Base-by-base conservation (phyloP, 1,140 invertebrate species). In the Macrocentrus cingulum region DNA sequence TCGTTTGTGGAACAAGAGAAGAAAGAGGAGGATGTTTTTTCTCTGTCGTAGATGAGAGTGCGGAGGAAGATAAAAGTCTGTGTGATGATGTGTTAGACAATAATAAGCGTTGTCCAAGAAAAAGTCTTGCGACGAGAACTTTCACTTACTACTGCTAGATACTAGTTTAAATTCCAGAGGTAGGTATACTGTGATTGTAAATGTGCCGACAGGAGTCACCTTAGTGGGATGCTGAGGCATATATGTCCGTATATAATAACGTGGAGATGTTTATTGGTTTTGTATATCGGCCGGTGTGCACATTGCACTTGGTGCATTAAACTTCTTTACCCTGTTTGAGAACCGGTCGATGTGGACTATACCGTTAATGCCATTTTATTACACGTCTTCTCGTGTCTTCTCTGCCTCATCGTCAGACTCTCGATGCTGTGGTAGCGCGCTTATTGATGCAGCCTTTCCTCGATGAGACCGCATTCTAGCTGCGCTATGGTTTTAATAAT, bases 201-300 rank as follows among this genome's bases (percentile, higher is more conserved):
- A 70, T 67, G 65, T 63, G 69, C 57, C 55, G 69, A 71, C 66
- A 72, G 25, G 25, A 29, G 25, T 29, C 25, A 5, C 25, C 16
- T 1, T 22, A 23, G 15, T 46, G 44, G n/a, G 25, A 22, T 20
- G 71, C 63, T 66, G 57, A 64, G 60, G 34, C 23, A 50, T 29
- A 32, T 56, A 44, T 65, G 50, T 36, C 55, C 36, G 42, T 29
- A 39, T 59, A 56, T 56, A 56, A 70, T 65, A 72, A 71, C 62
- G 59, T 66, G 51, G 61, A 59, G 61, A 64, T 71, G 69, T 69
- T 75, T 74, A 75, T 71, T 67, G 56, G 57, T 59, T 60, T 60
- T 49, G 8, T 55, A 45, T 55, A n/a, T 16, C 5, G 13, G 51
- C 15, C 36, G 8, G 36, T 15, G 13, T 8, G 8, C 36, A 42